Conservation (phyloP, 2,797 vertebrate genomes). For the Kryptolebias ocellatus region DNA sequence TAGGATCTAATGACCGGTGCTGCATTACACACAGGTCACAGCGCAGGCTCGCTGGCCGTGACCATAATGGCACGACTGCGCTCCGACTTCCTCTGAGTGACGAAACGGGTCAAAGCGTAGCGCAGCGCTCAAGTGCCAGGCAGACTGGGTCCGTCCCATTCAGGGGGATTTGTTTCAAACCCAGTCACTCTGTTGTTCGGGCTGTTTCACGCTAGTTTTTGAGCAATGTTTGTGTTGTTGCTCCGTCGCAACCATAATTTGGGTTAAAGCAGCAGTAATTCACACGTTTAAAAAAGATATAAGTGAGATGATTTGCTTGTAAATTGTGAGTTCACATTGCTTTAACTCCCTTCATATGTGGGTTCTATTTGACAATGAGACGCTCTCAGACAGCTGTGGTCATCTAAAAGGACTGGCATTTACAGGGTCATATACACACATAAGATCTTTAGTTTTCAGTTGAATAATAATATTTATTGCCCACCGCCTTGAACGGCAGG, state of each 20-base stretch:
- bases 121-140: slow-evolving; percentile 5
- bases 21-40: slow-evolving; percentile 26
- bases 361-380: neutral
- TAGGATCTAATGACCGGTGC: slow-evolving; percentile 4
- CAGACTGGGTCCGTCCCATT: slow-evolving; percentile 9
- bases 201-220: slow-evolving; percentile 19
- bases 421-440: neutral
- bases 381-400: neutral
- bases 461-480: neutral
- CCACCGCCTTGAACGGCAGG: too few species aligned
- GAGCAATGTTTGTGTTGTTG: slow-evolving; percentile 16
- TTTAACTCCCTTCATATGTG: slow-evolving; percentile 10
- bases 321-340: slow-evolving; percentile 5
- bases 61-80: slow-evolving; percentile 12
- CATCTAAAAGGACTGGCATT: neutral
- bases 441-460: neutral
- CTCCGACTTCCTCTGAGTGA: slow-evolving; percentile 14
- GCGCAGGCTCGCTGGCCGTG: slow-evolving; percentile 1
- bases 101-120: slow-evolving; percentile 22
- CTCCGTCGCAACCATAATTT: neutral
- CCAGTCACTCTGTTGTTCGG: slow-evolving; percentile 17
- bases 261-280: slow-evolving; percentile 20
- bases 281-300: slow-evolving; percentile 7
- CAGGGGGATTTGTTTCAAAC: slow-evolving; percentile 27
- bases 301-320: slow-evolving; percentile 15